Base-by-base conservation (phyloP, 2,888 invertebrate species). In the Eupithecia subumbrata region DNA sequence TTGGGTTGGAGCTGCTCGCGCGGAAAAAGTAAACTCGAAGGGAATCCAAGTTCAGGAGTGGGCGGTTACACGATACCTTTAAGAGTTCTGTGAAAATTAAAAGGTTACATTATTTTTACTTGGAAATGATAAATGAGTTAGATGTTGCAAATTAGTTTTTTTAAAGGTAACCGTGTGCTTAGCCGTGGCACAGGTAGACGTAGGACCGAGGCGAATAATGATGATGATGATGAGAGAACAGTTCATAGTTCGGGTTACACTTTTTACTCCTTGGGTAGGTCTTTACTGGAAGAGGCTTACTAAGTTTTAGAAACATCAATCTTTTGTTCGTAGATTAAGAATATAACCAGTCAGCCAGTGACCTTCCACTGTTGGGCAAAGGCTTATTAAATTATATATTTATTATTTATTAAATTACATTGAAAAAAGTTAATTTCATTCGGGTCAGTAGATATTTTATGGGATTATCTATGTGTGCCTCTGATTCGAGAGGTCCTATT, bases 11-110 rank as follows among this genome's bases (percentile, higher is more conserved):
- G 16, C n/a, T n/a, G 9, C 4, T 56, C 22, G 11, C 52, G n/a
- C 0, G n/a, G 22, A 69, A 68, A 16, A 69, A 56, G 5, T 16
- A 45, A 69, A 5, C 22, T n/a, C n/a, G 14, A 34, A 68, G 60
- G 45, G 68, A 70, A 71, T 71, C 30, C 22, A 2, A 45, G 63
- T 11, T 67, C 56, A 45, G 68, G 25, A n/a, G 37, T 22, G 22
- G 37, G 43, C 43, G 14, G 22, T 3, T 66, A 37, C 60, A 25
- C 48, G n/a, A 52, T 5, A 25, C 25, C 9, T 25, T 5, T 60
- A 22, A 12, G 60, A 60, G 60, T 60, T 25, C 25, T 60, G 25
- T 3, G 25, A 22, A 60, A 14, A 60, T 25, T n/a, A 25, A 14
- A 60, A 25, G 2, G 56, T 56, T 56, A 11, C 0, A 56, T 56